Conservation (phyloP, 2,797 vertebrate genomes). For the Pitangus sulphuratus region DNA sequence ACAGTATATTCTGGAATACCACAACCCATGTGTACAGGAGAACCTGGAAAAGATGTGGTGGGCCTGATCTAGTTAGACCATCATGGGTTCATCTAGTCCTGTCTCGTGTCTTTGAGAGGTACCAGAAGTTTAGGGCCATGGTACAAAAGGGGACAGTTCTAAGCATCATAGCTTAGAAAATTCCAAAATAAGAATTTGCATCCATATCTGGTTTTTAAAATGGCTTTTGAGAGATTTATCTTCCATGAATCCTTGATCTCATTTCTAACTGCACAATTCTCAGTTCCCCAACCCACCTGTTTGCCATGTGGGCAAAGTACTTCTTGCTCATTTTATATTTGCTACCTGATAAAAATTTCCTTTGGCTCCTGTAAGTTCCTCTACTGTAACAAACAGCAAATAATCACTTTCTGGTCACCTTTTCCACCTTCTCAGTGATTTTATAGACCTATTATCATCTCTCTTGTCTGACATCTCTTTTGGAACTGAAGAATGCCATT, state of each 20-base stretch:
- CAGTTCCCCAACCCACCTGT: background rate
- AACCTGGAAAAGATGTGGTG: background rate
- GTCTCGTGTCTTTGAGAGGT: background rate
- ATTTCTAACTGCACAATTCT: background rate
- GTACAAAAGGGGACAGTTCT: background rate
- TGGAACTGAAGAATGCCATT: background rate
- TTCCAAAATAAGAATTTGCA: background rate
- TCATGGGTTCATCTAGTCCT: background rate
- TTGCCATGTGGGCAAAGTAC: background rate
- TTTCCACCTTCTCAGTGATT: background rate
- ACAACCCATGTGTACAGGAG: accelerated
- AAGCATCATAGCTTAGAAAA: background rate
- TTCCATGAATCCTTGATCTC: background rate
- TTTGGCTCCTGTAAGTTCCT: background rate
- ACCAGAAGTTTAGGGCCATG: background rate
- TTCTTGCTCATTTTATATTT: background rate
- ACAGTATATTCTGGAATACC: background rate
- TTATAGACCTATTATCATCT: background rate
- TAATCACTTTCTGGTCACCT: background rate
- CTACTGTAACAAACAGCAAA: background rate
- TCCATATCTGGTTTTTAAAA: background rate
- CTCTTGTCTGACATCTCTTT: background rate
- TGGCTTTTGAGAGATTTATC: background rate
- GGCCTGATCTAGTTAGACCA: background rate
- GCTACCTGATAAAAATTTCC: background rate